Percentiles rank a stretch among this genome's conserved stretches.
phyloP scores from a whole-genome alignment of 2,888 invertebrate genomes.

The Alcis repandata region DNA sequence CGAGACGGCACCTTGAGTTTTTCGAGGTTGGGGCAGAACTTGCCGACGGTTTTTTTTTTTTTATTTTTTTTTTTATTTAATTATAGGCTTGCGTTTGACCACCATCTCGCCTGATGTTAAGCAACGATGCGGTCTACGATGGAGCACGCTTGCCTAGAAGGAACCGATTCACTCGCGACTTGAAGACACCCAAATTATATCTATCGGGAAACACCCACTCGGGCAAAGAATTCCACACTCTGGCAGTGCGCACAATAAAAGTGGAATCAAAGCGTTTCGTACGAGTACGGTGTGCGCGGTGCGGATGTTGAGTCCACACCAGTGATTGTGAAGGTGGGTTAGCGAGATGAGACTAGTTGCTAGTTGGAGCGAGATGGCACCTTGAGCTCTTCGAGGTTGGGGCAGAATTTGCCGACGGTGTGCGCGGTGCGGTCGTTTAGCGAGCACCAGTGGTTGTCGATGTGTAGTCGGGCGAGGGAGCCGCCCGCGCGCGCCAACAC shows the following conservation, averaged over 20 bases:
- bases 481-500: slow-evolving; percentile 81
- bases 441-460: slow-evolving; percentile 79
- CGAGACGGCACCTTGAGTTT: slow-evolving; percentile 72
- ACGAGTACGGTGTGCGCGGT: slow-evolving; percentile 37
- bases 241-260: no score
- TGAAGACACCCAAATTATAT: no score
- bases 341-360: background rate
- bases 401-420: slow-evolving; percentile 86
- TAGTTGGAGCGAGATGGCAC: slow-evolving; percentile 49
- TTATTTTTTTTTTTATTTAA: no score
- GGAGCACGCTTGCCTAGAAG: no score
- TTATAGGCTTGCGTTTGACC: no score
- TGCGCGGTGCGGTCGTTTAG: slow-evolving; percentile 85
- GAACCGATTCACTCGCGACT: no score
- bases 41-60: slow-evolving; percentile 85
- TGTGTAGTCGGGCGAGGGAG: slow-evolving; percentile 78
- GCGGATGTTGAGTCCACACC: slow-evolving; percentile 73
- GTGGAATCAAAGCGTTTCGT: no score
- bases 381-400: slow-evolving; percentile 83
- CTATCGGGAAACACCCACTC: no score
- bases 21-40: slow-evolving; percentile 86
- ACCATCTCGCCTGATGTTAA: no score
- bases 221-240: no score
- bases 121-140: no score
- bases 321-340: slow-evolving; percentile 50